Percentiles rank a stretch among this genome's conserved stretches.
Conservation (phyloP, 92 coral and sea anemone genomes). For the Zoanthus solanderi region DNA sequence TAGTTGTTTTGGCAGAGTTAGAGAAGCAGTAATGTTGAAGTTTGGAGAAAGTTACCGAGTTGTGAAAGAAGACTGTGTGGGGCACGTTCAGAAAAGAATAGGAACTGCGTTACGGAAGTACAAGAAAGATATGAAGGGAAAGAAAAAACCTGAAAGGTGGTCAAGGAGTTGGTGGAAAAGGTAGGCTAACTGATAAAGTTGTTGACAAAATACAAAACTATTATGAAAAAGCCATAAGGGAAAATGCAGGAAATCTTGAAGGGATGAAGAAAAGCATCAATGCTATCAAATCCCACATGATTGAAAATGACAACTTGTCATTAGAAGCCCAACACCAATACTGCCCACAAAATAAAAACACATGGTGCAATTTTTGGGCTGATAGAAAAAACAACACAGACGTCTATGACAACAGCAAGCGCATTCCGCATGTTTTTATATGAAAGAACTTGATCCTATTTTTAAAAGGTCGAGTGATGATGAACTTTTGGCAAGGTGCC, state of each 20-base stretch:
- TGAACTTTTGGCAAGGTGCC: slow-evolving; percentile 60
- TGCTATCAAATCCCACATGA: slow-evolving; percentile 60
- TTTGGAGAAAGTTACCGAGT: slow-evolving; percentile 49
- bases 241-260: slow-evolving; percentile 48
- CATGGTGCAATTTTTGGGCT: slow-evolving; percentile 75
- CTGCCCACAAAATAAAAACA: slow-evolving; percentile 59
- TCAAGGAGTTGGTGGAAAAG: slow-evolving; percentile 61
- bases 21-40: slow-evolving; percentile 13
- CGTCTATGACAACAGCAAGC: slow-evolving; percentile 50
- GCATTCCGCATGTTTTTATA: slow-evolving; percentile 59
- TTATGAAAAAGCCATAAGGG: slow-evolving; percentile 54
- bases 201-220: slow-evolving; percentile 63
- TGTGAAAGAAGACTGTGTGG: slow-evolving; percentile 60
- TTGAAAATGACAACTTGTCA: slow-evolving; percentile 35
- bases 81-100: slow-evolving; percentile 65
- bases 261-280: slow-evolving; percentile 49
- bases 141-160: slow-evolving; percentile 63
- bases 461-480: slow-evolving; percentile 57
- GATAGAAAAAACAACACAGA: slow-evolving; percentile 52
- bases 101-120: slow-evolving; percentile 53
- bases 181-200: slow-evolving; percentile 60
- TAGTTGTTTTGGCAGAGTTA: slow-evolving; percentile 13
- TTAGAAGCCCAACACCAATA: slow-evolving; percentile 57
- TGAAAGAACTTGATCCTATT: slow-evolving; percentile 62
- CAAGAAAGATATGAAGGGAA: slow-evolving; percentile 45